Percentiles rank a stretch among this genome's conserved stretches.
Conservation (phyloP, 2,888 invertebrate genomes). For the Plebejus argus region DNA sequence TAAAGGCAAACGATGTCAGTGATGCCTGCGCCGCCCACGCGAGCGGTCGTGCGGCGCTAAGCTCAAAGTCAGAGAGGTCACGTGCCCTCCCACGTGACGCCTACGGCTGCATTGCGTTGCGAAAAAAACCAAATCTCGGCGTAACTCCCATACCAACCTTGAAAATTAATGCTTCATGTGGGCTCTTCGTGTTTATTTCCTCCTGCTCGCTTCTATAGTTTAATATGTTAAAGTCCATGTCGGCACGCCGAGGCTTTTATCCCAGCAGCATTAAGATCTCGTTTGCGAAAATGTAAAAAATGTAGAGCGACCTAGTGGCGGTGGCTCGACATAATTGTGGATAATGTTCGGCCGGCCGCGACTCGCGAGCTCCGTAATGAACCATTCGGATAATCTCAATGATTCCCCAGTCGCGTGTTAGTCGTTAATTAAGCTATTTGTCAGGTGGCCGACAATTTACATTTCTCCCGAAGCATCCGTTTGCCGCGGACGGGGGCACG, state of each 20-base stretch:
- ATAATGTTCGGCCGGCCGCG: slow-evolving; percentile 43
- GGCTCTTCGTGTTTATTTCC: slow-evolving; percentile 60
- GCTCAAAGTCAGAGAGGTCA: slow-evolving; percentile 61
- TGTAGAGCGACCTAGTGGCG: slow-evolving; percentile 51
- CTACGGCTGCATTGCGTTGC: slow-evolving; percentile 73
- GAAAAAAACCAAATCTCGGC: slow-evolving; percentile 73
- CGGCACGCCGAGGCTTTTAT: not conserved
- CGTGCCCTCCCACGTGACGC: slow-evolving; percentile 77
- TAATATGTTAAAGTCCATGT: not conserved
- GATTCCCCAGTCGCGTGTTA: slow-evolving; percentile 69
- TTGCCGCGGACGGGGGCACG: slow-evolving; percentile 59
- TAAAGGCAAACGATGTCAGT: slow-evolving; percentile 52
- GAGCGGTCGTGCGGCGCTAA: slow-evolving; percentile 61
- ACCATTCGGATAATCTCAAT: slow-evolving; percentile 66
- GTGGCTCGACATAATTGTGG: slow-evolving; percentile 50
- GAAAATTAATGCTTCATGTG: slow-evolving; percentile 74
- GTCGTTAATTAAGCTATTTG: slow-evolving; percentile 80
- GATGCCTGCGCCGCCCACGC: slow-evolving; percentile 68
- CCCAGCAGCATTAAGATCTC: slow-evolving; percentile 37
- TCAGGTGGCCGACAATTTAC: slow-evolving; percentile 75
- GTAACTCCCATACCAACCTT: slow-evolving; percentile 70
- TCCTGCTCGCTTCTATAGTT: slow-evolving; percentile 64
- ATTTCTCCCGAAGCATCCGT: slow-evolving; percentile 71
- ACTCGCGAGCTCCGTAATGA: slow-evolving; percentile 48
- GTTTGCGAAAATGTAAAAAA: slow-evolving; percentile 46